Conservation (phyloP, 2,888 invertebrate species). For the Limnephilus lunatus region DNA sequence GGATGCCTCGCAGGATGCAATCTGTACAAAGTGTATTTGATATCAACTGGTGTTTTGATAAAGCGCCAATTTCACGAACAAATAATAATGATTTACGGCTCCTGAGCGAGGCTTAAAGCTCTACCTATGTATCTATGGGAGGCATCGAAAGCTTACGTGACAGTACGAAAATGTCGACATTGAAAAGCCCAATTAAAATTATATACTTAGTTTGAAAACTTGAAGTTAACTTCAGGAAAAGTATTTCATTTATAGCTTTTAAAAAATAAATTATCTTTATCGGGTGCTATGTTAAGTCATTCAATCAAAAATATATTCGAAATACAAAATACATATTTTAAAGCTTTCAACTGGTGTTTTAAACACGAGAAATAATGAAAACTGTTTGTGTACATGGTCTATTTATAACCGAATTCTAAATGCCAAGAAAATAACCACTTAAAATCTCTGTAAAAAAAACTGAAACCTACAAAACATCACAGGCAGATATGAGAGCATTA, state of each 20-base stretch:
- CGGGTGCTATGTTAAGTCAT: too few species aligned
- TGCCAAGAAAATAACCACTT: not conserved
- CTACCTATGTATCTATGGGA: not conserved
- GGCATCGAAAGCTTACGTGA: not conserved
- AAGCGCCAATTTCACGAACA: not conserved
- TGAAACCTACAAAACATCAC: not conserved
- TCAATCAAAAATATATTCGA: too few species aligned
- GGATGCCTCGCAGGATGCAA: not conserved
- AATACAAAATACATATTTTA: too few species aligned
- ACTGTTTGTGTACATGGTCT: not conserved
- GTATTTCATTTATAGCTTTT: not conserved
- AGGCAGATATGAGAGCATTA: conserved; percentile 4
- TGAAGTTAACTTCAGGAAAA: not conserved
- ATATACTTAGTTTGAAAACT: not conserved
- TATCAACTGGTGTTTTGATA: not conserved
- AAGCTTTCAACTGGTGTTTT: not conserved
- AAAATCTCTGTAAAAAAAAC: not conserved
- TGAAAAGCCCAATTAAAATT: not conserved
- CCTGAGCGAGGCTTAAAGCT: not conserved
- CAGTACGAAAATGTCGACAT: not conserved
- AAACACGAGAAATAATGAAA: not conserved
- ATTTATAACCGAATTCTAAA: not conserved
- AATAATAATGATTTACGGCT: not conserved
- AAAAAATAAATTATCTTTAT: not conserved
- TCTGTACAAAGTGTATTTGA: not conserved